These are phyloP conservation scores for Oreochromis mossambicus DNA, from an alignment of 2,797 vertebrate genomes.

Conservation along the genomic window DNA sequence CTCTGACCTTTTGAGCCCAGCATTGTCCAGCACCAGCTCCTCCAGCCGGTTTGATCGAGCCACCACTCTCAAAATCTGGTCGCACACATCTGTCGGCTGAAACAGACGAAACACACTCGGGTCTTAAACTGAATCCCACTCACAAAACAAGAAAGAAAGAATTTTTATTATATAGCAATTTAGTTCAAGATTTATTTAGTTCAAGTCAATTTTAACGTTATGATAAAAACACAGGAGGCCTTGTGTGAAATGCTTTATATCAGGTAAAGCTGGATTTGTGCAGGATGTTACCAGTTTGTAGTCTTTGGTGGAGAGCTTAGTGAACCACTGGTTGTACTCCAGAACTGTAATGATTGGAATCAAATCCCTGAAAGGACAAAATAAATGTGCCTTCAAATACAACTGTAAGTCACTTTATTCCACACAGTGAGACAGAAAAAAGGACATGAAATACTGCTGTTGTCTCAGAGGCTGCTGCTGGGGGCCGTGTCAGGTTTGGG, in stretches of 20 bases:
- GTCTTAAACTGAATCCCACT: fast-evolving
- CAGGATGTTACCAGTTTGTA: slow-evolving; percentile 83
- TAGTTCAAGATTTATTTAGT: too few species aligned
- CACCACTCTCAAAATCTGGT: slow-evolving; percentile 89
- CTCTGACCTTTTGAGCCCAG: slow-evolving; percentile 88
- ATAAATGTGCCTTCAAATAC: fast-evolving
- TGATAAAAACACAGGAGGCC: not conserved
- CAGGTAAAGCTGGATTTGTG: not conserved
- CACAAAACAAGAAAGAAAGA: fast-evolving
- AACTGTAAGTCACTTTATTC: not conserved
- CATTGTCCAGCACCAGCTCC: slow-evolving; percentile 90
- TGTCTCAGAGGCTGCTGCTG: not conserved
- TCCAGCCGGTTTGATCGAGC: slow-evolving; percentile 86
- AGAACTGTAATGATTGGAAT: slow-evolving; percentile 89
- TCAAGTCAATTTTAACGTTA: fast-evolving
- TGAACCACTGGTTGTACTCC: slow-evolving; percentile 98
- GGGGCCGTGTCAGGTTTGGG: not conserved
- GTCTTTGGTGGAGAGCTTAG: slow-evolving; percentile 89
- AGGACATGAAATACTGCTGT: not conserved
- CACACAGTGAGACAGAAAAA: not conserved
- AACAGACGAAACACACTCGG: not conserved
- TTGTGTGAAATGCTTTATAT: not conserved
- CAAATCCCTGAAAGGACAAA: slow-evolving; percentile 82
- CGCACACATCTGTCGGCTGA: slow-evolving; percentile 89
- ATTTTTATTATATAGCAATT: fast-evolving